phyloP scores from a whole-genome alignment of 2,797 vertebrate genomes.

The Petrocephalus schoutedeni region DNA sequence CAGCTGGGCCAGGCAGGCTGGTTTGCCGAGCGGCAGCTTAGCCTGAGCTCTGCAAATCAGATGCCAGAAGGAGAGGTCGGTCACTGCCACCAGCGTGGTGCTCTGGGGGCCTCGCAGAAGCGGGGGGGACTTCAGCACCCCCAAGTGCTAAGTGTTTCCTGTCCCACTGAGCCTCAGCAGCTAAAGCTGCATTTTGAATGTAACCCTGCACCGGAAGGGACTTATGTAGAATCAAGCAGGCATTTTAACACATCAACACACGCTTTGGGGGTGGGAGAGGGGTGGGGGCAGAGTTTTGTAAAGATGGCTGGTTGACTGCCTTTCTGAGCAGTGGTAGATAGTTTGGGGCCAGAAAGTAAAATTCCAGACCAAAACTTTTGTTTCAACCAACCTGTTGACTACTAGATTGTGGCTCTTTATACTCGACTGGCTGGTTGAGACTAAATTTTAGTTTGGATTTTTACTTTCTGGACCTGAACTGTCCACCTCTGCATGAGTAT shows the following conservation, averaged over 20 bases:
- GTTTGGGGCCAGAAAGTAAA: not conserved
- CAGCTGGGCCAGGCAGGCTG: conserved; percentile 75
- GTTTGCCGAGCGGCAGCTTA: conserved; percentile 78
- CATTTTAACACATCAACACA: not conserved
- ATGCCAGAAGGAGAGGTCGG: not conserved
- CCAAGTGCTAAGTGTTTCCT: not conserved
- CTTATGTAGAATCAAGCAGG: not conserved
- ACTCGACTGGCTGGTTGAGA: not conserved
- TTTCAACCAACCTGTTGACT: not conserved
- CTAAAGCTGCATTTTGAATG: not conserved
- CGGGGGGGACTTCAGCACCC: not conserved
- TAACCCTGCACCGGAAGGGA: not conserved
- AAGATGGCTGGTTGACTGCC: not conserved
- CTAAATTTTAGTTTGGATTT: not conserved
- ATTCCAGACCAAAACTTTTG: not conserved
- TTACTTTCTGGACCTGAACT: not conserved
- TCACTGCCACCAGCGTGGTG: not conserved
- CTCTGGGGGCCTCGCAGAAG: not conserved
- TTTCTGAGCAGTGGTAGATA: not conserved
- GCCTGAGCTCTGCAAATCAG: conserved; percentile 60
- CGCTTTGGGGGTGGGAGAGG: not conserved
- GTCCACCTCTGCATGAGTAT: not conserved
- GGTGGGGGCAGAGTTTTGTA: not conserved
- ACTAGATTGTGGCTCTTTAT: not conserved
- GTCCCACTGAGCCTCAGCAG: not conserved